Conservation (phyloP, 2,888 invertebrate genomes). For the Athalia cordata region DNA sequence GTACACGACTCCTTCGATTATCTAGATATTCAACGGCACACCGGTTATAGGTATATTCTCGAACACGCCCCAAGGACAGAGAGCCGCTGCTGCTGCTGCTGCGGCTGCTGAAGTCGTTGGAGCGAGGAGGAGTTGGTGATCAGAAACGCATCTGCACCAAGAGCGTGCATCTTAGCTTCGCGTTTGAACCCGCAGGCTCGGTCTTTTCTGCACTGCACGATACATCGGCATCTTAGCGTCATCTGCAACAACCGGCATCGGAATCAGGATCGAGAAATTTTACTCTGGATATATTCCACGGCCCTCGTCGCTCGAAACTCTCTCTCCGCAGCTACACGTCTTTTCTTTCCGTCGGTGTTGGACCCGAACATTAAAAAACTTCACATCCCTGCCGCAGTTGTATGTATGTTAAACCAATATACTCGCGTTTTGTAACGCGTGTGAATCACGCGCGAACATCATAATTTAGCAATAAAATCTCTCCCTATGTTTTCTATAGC, state of each 20-base stretch:
- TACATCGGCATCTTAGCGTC: too few relatives aligned
- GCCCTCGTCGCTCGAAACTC: too few relatives aligned
- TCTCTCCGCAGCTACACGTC: too few relatives aligned
- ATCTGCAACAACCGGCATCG: too few relatives aligned
- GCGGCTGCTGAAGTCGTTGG: too few relatives aligned
- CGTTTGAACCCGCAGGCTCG: neutral
- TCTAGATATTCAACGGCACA: neutral
- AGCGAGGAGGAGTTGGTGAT: neutral
- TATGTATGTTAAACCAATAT: neutral
- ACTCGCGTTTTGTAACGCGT: neutral
- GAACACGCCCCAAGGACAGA: slow-evolving; percentile 18
- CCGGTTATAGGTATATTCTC: neutral
- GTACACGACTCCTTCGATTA: neutral
- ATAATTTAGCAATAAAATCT: slow-evolving; percentile 43
- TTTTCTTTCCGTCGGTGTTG: too few relatives aligned
- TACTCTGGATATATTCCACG: too few relatives aligned
- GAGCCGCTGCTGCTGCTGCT: too few relatives aligned
- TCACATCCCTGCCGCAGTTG: neutral
- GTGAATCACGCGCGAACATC: slow-evolving; percentile 33
- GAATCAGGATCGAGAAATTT: too few relatives aligned
- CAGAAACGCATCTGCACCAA: slow-evolving; percentile 40
- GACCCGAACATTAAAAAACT: too few relatives aligned
- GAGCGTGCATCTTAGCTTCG: neutral
- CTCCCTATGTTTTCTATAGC: neutral
- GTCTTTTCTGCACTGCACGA: neutral